Evolutionary conservation across 2,113 vertebrate genomes (phyloP).

Genomic region (Ophiodon elongatus): DNA sequence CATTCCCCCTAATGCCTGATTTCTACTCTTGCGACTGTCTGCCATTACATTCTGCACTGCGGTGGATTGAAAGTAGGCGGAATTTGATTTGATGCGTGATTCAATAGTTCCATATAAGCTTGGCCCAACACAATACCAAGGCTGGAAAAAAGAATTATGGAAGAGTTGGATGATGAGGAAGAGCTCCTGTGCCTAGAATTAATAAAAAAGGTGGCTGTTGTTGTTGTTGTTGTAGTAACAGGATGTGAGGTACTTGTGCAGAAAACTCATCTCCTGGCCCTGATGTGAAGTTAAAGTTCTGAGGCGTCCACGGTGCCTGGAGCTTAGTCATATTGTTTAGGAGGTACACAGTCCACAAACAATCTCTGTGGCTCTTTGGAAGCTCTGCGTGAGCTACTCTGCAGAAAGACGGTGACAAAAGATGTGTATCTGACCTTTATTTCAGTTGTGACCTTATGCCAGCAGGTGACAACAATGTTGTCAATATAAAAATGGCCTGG

Average conservation of each 20-base stretch:
- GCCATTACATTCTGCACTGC: background rate
- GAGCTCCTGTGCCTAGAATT: background rate
- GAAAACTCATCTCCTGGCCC: background rate
- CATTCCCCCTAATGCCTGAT: background rate
- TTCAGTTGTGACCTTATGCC: background rate
- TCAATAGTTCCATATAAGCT: background rate
- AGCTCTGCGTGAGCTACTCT: background rate
- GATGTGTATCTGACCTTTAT: background rate
- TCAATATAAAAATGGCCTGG: background rate
- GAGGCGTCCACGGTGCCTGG: background rate
- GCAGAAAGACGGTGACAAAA: background rate
- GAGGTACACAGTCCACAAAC: background rate
- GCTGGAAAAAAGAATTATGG: background rate
- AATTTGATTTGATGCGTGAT: background rate
- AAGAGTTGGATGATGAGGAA: background rate
- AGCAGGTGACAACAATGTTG: background rate
- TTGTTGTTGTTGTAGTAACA: background rate
- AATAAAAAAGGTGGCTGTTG: background rate
- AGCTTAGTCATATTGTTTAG: background rate
- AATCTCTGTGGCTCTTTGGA: background rate
- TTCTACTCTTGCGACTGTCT: background rate
- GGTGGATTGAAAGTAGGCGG: background rate
- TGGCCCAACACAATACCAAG: background rate
- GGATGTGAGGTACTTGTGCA: background rate
- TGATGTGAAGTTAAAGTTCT: background rate